Evolutionary conservation across 1,140 invertebrate genomes (phyloP).

Genomic region (Coelopa frigida): DNA sequence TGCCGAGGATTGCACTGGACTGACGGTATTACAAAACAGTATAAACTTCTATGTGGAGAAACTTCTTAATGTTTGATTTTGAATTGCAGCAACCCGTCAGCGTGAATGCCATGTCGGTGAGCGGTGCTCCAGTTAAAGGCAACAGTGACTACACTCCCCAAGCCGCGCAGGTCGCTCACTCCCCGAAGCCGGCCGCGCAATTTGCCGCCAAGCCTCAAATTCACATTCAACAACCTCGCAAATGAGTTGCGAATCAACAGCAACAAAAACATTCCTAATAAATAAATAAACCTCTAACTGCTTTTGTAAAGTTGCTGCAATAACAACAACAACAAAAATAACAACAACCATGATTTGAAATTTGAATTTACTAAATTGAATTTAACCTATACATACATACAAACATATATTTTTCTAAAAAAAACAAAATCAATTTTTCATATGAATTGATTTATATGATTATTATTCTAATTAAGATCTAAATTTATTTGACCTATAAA

Average conservation of each 20-base stretch:
- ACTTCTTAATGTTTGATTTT: constrained; percentile 9
- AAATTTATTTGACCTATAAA: too few species aligned
- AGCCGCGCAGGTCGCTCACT: constrained; percentile 71
- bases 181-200: constrained; percentile 61
- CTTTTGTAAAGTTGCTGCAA: too few species aligned
- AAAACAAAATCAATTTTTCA: too few species aligned
- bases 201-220: constrained; percentile 51
- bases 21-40: too few species aligned
- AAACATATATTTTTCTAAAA: not conserved
- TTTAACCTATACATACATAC: too few species aligned
- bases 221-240: constrained; percentile 72
- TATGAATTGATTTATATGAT: too few species aligned
- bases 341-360: not conserved
- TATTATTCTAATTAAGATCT: too few species aligned
- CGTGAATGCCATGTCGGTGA: constrained; percentile 66
- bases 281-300: too few species aligned
- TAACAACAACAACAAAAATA: constrained; percentile 1
- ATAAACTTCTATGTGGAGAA: constrained; percentile 3
- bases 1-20: constrained; percentile 43
- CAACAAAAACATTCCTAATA: too few species aligned
- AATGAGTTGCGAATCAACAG: constrained; percentile 35
- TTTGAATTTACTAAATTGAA: not conserved
- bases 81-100: constrained; percentile 44
- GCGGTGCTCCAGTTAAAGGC: constrained; percentile 70
- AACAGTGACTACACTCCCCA: constrained; percentile 82